Evolutionary conservation across 2,113 vertebrate species (phyloP), one percentile per base, ranked within the genome.

Genomic region (Gadus macrocephalus): DNA sequence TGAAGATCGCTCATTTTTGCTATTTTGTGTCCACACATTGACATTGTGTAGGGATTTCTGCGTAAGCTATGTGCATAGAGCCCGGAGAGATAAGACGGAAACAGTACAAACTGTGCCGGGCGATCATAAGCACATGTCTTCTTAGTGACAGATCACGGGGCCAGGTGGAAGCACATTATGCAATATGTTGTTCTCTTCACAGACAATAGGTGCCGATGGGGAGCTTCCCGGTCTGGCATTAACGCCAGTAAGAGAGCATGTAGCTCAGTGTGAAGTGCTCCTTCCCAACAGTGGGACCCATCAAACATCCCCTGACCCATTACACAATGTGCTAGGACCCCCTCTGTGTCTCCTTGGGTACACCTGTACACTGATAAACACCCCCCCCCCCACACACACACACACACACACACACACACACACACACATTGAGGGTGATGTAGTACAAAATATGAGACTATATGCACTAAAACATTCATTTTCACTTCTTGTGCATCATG

Each of bases 201-300:
- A 2, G 11, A 79, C 80, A 77, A 76, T 74, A 62, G 77, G 82
- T 86, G n/a, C 77, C 65, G 15, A 1, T 62, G 38, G 53, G 64
- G 31, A 11, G 53, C 71, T 66, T 42, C 65, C 42, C 73, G 71
- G 62, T 35, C 53, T 31, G 25, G 4, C 64, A 64, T 62, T 5
- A 53, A 67, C 67, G 66, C 66, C 38, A 64, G 22, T 20, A 31
- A 22, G 63, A 66, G 61, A 67, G 65, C 12, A 58, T 62, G 56
- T 11, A 19, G 20, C 72, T 72, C 74, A 73, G 76, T 63, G 9
- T 14, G 67, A 53, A 12, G 1, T 28, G 60, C 68, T 58, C 65
- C 62, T 75, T 64, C 68, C 42, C 64, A 62, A 35, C 58, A 42
- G 53, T 38, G 42, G 61, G 27, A 35, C 53, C 62, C 62, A 69